A percentile compares a stretch with the other conserved stretches of the same genome.
These are phyloP conservation scores for Umimayanthus chanpuru DNA, from an alignment of 92 coral and sea anemone species.

Conservation along the genomic window DNA sequence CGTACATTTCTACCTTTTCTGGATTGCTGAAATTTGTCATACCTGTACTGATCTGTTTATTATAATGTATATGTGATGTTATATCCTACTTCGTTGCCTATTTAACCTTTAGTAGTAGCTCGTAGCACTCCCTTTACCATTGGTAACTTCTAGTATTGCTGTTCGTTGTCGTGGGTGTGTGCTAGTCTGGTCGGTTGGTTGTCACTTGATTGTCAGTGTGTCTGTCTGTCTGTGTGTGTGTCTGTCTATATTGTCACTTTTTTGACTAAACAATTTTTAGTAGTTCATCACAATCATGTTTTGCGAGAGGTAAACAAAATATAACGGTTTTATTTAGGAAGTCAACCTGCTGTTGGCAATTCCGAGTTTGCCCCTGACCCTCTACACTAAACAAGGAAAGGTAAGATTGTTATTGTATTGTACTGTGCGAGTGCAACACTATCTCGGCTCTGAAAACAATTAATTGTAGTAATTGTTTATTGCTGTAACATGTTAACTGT, in stretches of 20 bases:
- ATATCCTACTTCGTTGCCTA: too few species aligned
- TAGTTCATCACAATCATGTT: neutral
- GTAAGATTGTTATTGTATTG: slow-evolving; percentile 41
- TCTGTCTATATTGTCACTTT: neutral
- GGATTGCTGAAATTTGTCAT: too few species aligned
- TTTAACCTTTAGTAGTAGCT: too few species aligned
- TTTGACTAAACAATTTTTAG: neutral
- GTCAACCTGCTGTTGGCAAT: slow-evolving; percentile 85
- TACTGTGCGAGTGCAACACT: too few species aligned
- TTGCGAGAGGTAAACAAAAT: neutral
- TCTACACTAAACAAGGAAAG: slow-evolving; percentile 85
- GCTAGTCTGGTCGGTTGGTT: neutral
- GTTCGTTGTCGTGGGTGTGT: neutral
- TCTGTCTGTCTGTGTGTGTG: neutral
- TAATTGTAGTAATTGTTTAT: too few species aligned
- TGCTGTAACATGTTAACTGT: too few species aligned
- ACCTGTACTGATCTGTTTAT: too few species aligned
- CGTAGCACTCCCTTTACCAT: neutral
- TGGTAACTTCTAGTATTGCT: neutral
- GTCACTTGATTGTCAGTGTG: neutral
- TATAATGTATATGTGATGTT: too few species aligned
- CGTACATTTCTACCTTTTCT: too few species aligned
- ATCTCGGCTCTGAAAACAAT: too few species aligned
- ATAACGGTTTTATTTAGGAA: slow-evolving; percentile 55
- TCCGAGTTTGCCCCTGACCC: slow-evolving; percentile 92